These are phyloP conservation scores for Drosophila neoperkinsi DNA, from an alignment of 2,888 invertebrate genomes.

Conservation along the genomic window DNA sequence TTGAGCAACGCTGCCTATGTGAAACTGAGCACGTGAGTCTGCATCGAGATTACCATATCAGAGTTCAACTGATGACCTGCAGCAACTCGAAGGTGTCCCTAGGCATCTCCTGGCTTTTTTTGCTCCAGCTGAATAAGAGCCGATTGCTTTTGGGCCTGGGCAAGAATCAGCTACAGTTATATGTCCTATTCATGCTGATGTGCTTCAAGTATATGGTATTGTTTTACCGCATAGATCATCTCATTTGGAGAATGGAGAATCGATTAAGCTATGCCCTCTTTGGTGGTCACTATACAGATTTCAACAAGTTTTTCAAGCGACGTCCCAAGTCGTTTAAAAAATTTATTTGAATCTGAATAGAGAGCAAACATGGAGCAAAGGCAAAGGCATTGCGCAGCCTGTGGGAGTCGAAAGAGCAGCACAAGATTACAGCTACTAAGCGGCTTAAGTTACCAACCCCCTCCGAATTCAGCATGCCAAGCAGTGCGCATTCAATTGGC, in stretches of 20 bases:
- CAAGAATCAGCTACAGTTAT: conserved; percentile 40
- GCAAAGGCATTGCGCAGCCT: conserved; percentile 23
- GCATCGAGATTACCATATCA: conserved; percentile 2
- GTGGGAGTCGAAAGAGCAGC: background rate
- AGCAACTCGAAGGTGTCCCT: conserved; percentile 69
- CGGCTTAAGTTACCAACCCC: conserved; percentile 53
- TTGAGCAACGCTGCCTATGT: conserved; percentile 50
- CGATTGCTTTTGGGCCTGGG: conserved; percentile 31
- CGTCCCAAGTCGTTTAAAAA: conserved; percentile 34
- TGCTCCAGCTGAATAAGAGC: conserved; percentile 40
- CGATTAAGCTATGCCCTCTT: conserved; percentile 58
- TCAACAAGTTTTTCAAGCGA: conserved; percentile 47
- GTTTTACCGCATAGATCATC: conserved; percentile 50
- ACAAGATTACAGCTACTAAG: conserved; percentile 27
- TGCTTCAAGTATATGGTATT: conserved; percentile 48
- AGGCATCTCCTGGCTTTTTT: conserved; percentile 43
- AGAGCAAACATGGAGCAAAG: background rate
- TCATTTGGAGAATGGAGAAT: conserved; percentile 56
- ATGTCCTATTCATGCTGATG: conserved; percentile 41
- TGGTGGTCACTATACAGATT: conserved; percentile 62
- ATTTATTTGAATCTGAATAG: conserved; percentile 51
- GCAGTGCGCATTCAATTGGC: conserved; percentile 30
- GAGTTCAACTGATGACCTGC: conserved; percentile 14
- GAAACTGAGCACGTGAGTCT: conserved; percentile 66
- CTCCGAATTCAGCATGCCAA: conserved; percentile 25